Base-by-base conservation (phyloP, 2,888 invertebrate species). In the Pasiphila rectangulata region DNA sequence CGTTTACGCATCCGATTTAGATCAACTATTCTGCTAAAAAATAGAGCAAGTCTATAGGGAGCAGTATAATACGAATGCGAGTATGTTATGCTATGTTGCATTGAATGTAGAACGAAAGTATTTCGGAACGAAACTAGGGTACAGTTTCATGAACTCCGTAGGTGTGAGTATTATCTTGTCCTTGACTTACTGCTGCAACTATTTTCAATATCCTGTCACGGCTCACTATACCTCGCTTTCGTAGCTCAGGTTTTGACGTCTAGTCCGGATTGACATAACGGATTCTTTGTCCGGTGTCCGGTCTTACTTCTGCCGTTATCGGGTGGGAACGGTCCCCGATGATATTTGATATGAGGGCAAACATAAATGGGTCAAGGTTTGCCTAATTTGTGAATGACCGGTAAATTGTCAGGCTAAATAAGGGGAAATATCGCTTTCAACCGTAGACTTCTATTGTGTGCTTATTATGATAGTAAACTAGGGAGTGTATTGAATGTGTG, bases 301-400 rank as follows among this genome's bases (percentile, higher is more conserved):
- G 79, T 63, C 70, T 48, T 56, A 61, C 72, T 82, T 83, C 83
- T 84, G 83, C 67, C 63, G 70, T 75, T 78, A 81, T 79, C 79
- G 75, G 67, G 58, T 79, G 81, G 78, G 80, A 78, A 81, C 72
- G 65, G 67, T 67, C 66, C 64, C 64, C 57, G 59, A 57, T 72
- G 63, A 57, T 52, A 41, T 56, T 56, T 45, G 50, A 63, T 75
- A 78, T 77, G 67, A 80, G 73, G 70, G 73, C 75, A 74, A 77
- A 73, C 68, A 66, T 55, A 70, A 82, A 67, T 83, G 56, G 84
- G 85, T 82, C 86, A 86, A 86, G 86, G 86, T 69, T 74, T 65
- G 59, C 46, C 56, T 65, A 63, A 60, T 69, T 67, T 69, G 62
- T 77, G 72, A 77, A 77, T 76, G 72, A 54, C 56, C 60, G 63